Conservation (phyloP, 2,888 invertebrate genomes). For the Drosophila subsilvestris region DNA sequence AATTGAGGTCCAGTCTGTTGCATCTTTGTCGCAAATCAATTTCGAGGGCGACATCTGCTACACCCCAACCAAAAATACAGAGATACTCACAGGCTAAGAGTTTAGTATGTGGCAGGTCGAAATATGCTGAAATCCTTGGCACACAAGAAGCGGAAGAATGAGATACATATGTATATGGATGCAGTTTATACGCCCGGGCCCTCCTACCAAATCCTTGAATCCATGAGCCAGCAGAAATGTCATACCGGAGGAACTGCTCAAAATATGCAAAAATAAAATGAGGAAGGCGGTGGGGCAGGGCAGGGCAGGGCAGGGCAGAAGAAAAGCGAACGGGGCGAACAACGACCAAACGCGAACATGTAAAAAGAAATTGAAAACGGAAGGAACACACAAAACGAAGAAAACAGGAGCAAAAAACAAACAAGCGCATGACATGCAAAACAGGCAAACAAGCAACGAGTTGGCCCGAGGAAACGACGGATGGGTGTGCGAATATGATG, state of each 20-base stretch:
- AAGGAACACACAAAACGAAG: conserved; percentile 60
- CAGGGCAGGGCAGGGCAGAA: not conserved
- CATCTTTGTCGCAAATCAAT: conserved; percentile 34
- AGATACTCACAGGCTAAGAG: conserved; percentile 42
- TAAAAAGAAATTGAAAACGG: conserved; percentile 73
- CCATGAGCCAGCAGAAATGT: conserved; percentile 53
- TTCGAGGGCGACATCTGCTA: conserved; percentile 1
- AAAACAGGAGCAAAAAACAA: conserved; percentile 59
- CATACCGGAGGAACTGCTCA: conserved; percentile 53
- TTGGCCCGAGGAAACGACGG: conserved; percentile 9
- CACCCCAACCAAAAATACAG: too few relatives aligned
- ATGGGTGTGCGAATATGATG: not conserved
- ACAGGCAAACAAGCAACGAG: conserved; percentile 53
- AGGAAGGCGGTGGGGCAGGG: conserved; percentile 13
- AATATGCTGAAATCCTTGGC: conserved; percentile 50
- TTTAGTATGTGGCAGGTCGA: conserved; percentile 53
- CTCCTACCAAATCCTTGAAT: conserved; percentile 11
- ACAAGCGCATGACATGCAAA: conserved; percentile 78
- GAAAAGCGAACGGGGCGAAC: conserved; percentile 1
- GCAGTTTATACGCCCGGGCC: conserved; percentile 11
- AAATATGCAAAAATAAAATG: conserved; percentile 55
- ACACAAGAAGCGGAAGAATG: conserved; percentile 34
- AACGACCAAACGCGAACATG: conserved; percentile 33
- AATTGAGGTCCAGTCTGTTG: conserved; percentile 22
- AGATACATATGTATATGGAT: conserved; percentile 8